Evolutionary conservation across 2,797 vertebrate genomes (phyloP).

Genomic region (Bradypus variegatus): DNA sequence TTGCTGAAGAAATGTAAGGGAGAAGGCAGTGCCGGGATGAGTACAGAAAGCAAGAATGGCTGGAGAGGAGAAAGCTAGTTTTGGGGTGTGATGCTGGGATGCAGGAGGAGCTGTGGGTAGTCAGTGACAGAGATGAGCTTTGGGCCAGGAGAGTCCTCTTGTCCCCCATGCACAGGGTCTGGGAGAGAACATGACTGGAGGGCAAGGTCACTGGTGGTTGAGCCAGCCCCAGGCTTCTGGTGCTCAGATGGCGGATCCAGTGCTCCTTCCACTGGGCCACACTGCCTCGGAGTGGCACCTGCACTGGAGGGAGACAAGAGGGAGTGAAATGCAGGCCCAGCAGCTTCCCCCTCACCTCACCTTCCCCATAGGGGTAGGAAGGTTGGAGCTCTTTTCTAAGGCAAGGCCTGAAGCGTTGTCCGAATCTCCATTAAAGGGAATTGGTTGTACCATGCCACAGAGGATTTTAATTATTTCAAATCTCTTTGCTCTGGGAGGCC

Average conservation of each 20-base stretch:
- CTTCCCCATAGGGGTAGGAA: not conserved
- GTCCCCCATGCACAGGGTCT: not conserved
- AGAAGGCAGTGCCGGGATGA: not conserved
- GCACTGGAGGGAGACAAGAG: not conserved
- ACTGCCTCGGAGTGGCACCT: not conserved
- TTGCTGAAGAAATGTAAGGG: not conserved
- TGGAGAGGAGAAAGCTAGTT: not conserved
- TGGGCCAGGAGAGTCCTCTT: not conserved
- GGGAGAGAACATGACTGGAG: not conserved
- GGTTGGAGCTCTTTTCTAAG: rapidly evolving
- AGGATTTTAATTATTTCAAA: slow-evolving; percentile 25
- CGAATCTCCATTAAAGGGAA: not conserved
- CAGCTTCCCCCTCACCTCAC: not conserved
- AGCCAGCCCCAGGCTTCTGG: not conserved
- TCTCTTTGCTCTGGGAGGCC: slow-evolving; percentile 24
- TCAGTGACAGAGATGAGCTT: not conserved
- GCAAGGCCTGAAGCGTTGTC: not conserved
- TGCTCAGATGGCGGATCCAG: not conserved
- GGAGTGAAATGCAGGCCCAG: too few species aligned
- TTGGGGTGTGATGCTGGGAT: not conserved
- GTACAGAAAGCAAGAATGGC: not conserved
- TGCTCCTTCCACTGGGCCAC: not conserved
- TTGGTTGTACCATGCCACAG: not conserved
- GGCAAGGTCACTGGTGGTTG: not conserved
- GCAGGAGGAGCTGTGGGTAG: rapidly evolving